Evolutionary conservation across 2,797 vertebrate species (phyloP).

Genomic region (Yasuhikotakia modesta): DNA sequence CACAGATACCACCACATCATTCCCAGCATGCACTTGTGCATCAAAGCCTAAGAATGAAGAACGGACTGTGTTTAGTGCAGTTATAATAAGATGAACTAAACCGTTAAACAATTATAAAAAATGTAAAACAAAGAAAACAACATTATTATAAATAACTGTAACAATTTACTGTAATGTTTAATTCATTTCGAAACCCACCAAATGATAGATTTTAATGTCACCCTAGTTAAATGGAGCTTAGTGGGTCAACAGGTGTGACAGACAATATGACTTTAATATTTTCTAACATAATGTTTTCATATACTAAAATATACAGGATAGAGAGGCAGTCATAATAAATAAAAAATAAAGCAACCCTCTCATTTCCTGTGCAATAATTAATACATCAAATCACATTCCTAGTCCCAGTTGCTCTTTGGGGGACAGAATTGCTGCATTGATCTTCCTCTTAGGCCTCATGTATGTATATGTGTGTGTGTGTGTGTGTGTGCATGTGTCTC

Average conservation of each 20-base stretch:
- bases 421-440: constrained; percentile 50
- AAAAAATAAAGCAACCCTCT: constrained; percentile 9
- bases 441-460: constrained; percentile 48
- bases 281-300: no score
- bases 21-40: constrained; percentile 30
- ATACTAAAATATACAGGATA: no score
- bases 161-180: no score
- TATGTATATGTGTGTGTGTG: no score
- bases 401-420: constrained; percentile 8
- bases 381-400: constrained; percentile 22
- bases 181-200: not conserved
- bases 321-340: not conserved
- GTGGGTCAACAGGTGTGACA: not conserved
- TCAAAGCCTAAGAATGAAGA: constrained; percentile 1
- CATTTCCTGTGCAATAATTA: constrained; percentile 1
- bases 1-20: constrained; percentile 14
- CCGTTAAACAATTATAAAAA: no score
- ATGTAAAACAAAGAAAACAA: no score
- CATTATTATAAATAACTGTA: no score
- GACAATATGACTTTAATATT: no score
- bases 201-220: no score
- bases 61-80: not conserved
- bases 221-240: no score
- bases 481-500: constrained; percentile 42
- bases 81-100: no score